Evolutionary conservation across 2,888 invertebrate species (phyloP).

Genomic region (Chrysotoxum bicinctum): DNA sequence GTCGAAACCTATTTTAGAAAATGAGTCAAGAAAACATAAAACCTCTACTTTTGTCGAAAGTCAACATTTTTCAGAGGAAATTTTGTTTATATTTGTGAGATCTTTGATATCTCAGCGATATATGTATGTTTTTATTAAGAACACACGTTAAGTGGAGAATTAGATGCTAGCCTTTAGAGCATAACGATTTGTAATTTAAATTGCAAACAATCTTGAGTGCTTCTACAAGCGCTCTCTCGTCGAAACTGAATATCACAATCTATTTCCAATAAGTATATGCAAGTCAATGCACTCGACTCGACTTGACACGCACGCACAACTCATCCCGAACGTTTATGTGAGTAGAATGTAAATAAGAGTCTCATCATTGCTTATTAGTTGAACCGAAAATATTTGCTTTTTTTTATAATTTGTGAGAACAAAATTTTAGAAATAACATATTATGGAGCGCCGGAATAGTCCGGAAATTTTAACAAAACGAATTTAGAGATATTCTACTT

Average conservation of each 20-base stretch:
- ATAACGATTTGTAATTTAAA: background rate
- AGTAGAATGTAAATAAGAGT: conserved; percentile 32
- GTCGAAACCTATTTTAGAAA: too few species aligned
- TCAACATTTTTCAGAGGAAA: background rate
- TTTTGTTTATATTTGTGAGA: background rate
- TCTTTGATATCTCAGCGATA: background rate
- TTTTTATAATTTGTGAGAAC: background rate
- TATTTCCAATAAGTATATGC: conserved; percentile 45
- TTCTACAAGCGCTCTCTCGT: background rate
- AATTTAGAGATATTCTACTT: too few species aligned
- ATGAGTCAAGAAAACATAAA: background rate
- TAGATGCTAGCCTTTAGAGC: background rate
- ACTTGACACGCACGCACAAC: conserved; percentile 30
- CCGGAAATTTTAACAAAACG: too few species aligned
- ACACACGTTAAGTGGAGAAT: background rate
- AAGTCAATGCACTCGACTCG: conserved; percentile 48
- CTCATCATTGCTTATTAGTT: background rate
- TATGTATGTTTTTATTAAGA: too few species aligned
- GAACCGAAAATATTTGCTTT: background rate
- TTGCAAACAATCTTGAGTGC: background rate
- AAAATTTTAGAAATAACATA: too few species aligned
- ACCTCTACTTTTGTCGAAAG: background rate
- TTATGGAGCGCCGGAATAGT: too few species aligned
- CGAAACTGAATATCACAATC: conserved; percentile 29
- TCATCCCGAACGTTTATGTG: conserved; percentile 25